These are phyloP conservation scores for Aldabrachelys gigantea DNA, from an alignment of 2,113 vertebrate genomes.

Conservation along the genomic window DNA sequence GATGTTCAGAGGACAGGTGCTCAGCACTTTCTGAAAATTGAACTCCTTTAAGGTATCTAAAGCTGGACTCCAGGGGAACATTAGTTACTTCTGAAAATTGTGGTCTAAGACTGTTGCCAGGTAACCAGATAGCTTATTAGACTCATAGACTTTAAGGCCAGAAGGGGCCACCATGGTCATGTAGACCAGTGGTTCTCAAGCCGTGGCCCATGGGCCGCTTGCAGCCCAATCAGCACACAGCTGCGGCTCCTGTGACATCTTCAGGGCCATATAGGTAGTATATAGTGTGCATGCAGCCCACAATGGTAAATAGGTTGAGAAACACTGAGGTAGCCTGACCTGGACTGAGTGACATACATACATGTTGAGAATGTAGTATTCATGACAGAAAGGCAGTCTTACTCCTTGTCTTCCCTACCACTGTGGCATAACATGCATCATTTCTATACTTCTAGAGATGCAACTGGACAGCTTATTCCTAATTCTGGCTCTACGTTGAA, in stretches of 20 bases:
- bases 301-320: too few species aligned
- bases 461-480: not conserved
- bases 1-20: not conserved
- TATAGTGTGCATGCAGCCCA: too few species aligned
- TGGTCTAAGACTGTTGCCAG: not conserved
- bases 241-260: too few species aligned
- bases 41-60: not conserved
- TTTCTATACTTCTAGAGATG: conserved; percentile 47
- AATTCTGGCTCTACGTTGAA: not conserved
- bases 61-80: not conserved
- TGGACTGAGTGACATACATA: too few species aligned
- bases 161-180: not conserved
- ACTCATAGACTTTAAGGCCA: not conserved
- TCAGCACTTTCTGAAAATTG: not conserved
- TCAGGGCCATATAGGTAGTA: too few species aligned
- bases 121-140: not conserved
- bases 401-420: accelerated
- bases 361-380: not conserved
- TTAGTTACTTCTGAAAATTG: not conserved
- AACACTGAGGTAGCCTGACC: not conserved
- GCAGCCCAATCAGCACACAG: too few species aligned
- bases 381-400: not conserved
- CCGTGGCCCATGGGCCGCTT: too few species aligned
- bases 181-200: too few species aligned
- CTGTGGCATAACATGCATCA: accelerated